Conservation (phyloP, 2,797 vertebrate genomes). For the Tamandua tetradactyla region DNA sequence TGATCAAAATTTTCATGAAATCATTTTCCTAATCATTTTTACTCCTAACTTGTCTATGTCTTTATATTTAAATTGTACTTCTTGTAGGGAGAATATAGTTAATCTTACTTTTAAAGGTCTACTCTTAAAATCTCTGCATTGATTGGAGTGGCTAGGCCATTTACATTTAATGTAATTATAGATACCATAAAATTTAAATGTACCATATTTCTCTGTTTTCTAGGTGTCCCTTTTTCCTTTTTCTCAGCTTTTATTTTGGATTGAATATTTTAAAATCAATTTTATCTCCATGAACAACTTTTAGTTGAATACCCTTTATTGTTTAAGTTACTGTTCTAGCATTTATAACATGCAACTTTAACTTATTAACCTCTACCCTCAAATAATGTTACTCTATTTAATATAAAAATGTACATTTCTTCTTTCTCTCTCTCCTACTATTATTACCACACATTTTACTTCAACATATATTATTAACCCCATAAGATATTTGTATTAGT, state of each 20-base stretch:
- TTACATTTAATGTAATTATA: neutral
- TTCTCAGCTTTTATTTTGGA: neutral
- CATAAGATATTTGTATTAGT: neutral
- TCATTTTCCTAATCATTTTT: neutral
- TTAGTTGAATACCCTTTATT: neutral
- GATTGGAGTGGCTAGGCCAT: neutral
- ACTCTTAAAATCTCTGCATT: neutral
- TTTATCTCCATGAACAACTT: neutral
- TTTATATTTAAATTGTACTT: neutral
- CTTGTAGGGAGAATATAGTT: neutral
- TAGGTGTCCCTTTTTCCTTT: neutral
- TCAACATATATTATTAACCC: neutral
- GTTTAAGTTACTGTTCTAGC: neutral
- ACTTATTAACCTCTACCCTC: neutral
- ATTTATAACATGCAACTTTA: neutral
- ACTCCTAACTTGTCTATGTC: neutral
- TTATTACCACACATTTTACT: neutral
- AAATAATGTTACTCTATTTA: neutral
- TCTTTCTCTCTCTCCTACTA: neutral
- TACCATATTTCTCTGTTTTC: neutral
- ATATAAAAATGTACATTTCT: neutral
- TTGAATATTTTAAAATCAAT: neutral
- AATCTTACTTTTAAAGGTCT: neutral
- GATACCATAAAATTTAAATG: neutral
- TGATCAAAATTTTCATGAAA: neutral